Base-by-base conservation (phyloP, 2,888 invertebrate species). In the Fabriciana adippe region DNA sequence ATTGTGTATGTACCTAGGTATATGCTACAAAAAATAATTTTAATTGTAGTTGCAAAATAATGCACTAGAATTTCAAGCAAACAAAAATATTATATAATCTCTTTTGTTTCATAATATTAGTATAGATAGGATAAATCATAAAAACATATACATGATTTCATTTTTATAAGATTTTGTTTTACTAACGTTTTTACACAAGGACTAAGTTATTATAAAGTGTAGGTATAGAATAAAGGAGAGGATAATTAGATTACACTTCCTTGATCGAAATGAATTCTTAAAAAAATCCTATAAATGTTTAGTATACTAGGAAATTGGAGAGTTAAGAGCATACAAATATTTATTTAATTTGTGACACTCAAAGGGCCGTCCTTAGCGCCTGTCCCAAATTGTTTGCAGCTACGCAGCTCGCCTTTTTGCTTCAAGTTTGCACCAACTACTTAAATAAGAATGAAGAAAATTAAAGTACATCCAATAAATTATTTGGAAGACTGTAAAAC, bases 331-430 rank as follows among this genome's bases (percentile, higher is more conserved):
- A 68, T 70, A 74, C 68, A 72, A 75, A 73, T 72, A 74, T 74
- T 74, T 74, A 79, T 74, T 80, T 80, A 77, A 77, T 78, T 80
- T 77, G 74, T 76, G 69, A 71, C 72, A 71, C 68, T 79, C 74
- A 73, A 76, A 77, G 73, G 74, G 73, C 71, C 64, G 64, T 72
- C 62, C 68, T 75, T 73, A 76, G 74, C 82, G 78, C 80, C 78
- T 81, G 77, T 72, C 72, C 66, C 66, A 59, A 53, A 67, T 60
- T 63, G 64, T 60, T 64, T 68, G 59, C 66, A 60, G 70, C 50
- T 48, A 65, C 61, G 69, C 69, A 61, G 57, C 21, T 69, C 72
- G 64, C 72, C 72, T 72, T 69, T 75, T 71, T 69, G 66, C 72
- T 71, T 63, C 41, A 63, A 54, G 66, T 65, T 68, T 65, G 50